Evolutionary conservation across 2,888 invertebrate genomes (phyloP), one percentile per base, ranked within the genome.

Genomic region (Epistrophella euchroma): DNA sequence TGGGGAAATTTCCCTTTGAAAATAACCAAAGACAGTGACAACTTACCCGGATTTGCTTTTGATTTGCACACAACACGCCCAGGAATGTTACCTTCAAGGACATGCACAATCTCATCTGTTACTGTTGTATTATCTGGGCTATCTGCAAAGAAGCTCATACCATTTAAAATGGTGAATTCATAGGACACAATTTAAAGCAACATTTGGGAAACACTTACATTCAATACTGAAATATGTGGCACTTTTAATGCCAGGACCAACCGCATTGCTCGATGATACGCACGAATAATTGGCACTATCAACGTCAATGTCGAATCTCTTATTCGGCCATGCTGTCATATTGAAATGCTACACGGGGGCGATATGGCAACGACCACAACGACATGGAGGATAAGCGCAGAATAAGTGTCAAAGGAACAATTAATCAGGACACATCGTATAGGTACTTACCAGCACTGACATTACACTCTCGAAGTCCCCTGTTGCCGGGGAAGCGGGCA

Each of bases 391-490:
- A 28, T n/a, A 68, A 71, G 25, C 55, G 52, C 13, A 45, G 32
- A 68, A 72, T 43, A 72, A 68, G 43, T 75, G 72, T 79, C 50
- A 71, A 82, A 81, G 71, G 75, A 78, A 71, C 83, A 78, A 88
- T 88, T 86, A 88, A 88, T 88, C 85, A 87, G 84, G 35, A 68
- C 37, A 10, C 50, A 35, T 40, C 28, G 15, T 7, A 56, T 45
- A 17, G 17, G n/a, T 81, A 92, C 93, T 93, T 92, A 95, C 96
- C 94, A 98, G 93, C 81, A 96, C 97, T n/a, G 97, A 97, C 89
- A 96, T 95, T 43, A 97, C 95, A 45, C 97, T 97, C 92, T 97
- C 97, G 90, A 98, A 97, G 91, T 98, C 97, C 89, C 97, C 97
- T 72, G 96, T 96, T 72, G 95, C 95, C 17, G 95, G 94, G 89